Percentiles rank a stretch among this genome's conserved stretches.
phyloP scores from a whole-genome alignment of 2,888 invertebrate genomes.

The Oscheius onirici region DNA sequence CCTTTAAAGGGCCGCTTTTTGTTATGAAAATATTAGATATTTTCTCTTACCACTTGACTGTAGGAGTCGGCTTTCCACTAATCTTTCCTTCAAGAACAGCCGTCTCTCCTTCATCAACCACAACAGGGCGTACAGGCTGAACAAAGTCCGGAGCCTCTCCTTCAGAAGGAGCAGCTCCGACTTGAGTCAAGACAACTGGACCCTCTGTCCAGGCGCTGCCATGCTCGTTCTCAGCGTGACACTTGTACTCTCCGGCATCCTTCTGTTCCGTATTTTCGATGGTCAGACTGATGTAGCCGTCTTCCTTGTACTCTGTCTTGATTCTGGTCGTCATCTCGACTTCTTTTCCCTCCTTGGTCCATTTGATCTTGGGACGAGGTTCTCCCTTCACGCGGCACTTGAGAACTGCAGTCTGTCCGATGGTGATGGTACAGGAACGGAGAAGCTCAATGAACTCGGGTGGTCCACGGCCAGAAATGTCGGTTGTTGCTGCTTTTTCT shows the following conservation, averaged over 20 bases:
- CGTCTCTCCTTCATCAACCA: conserved; percentile 69
- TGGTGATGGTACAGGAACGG: conserved; percentile 62
- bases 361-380: conserved; percentile 91
- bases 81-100: conserved; percentile 74
- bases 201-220: conserved; percentile 71
- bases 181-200: conserved; percentile 64
- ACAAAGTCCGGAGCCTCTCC: conserved; percentile 73
- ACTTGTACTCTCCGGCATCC: conserved; percentile 68
- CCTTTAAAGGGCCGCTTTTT: too few relatives aligned
- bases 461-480: conserved; percentile 39
- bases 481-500: conserved; percentile 26
- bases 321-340: conserved; percentile 65
- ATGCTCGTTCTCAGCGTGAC: conserved; percentile 82
- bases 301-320: conserved; percentile 61
- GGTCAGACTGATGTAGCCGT: conserved; percentile 65
- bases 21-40: not conserved
- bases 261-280: conserved; percentile 56
- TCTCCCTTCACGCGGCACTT: conserved; percentile 87
- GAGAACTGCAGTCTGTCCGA: conserved; percentile 72
- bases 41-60: conserved; percentile 83
- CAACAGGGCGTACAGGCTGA: conserved; percentile 68
- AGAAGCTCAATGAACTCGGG: conserved; percentile 71
- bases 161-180: conserved; percentile 73
- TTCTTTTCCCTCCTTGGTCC: conserved; percentile 82
- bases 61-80: conserved; percentile 87